These are phyloP conservation scores for Helleia helle DNA, from an alignment of 2,888 invertebrate genomes.

Conservation along the genomic window DNA sequence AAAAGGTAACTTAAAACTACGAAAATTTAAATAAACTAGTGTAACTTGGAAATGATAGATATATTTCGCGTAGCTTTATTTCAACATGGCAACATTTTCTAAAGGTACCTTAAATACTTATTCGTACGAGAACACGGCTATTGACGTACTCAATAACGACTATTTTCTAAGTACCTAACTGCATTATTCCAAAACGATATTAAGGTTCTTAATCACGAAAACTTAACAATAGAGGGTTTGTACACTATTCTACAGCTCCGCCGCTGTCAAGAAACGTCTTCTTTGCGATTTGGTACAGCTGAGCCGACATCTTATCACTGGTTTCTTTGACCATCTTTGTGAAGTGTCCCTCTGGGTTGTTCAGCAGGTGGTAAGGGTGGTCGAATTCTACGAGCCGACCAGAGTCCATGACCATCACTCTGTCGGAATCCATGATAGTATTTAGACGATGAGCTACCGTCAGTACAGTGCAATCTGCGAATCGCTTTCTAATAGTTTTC, in stretches of 20 bases:
- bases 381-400: constrained; percentile 84
- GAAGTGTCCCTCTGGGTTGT: constrained; percentile 75
- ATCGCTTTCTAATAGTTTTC: constrained; percentile 85
- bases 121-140: constrained; percentile 5
- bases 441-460: constrained; percentile 94
- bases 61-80: not conserved
- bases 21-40: not conserved
- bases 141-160: constrained; percentile 11
- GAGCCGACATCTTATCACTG: constrained; percentile 70
- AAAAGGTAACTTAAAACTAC: constrained; percentile 5
- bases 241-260: constrained; percentile 43
- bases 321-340: constrained; percentile 82
- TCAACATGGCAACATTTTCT: constrained; percentile 18
- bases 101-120: not conserved
- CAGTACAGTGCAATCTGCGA: constrained; percentile 87
- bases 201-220: constrained; percentile 17
- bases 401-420: constrained; percentile 89
- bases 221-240: constrained; percentile 15
- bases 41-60: constrained; percentile 3
- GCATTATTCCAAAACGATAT: constrained; percentile 25
- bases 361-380: constrained; percentile 78
- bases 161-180: constrained; percentile 25
- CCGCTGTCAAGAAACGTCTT: constrained; percentile 54
- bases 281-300: constrained; percentile 57
- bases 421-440: constrained; percentile 94